A percentile compares a stretch with the other conserved stretches of the same genome.
Evolutionary conservation across 2,113 vertebrate species (phyloP).

Genomic region (Glaucidium brasilianum): DNA sequence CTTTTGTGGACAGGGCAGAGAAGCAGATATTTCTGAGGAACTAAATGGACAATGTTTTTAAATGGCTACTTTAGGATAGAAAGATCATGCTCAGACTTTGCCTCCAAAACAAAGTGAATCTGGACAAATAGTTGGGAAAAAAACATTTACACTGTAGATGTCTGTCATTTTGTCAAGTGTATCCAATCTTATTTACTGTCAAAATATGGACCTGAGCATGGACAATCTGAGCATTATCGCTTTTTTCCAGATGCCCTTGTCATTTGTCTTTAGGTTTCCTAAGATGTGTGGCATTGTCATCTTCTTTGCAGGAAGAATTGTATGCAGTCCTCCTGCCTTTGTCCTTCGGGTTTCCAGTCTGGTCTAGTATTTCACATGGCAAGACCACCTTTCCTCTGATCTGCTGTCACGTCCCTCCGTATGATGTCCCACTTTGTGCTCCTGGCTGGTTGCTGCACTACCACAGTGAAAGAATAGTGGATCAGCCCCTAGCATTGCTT

Average conservation of each 20-base stretch:
- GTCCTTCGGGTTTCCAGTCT: neutral
- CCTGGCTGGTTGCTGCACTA: neutral
- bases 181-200: neutral
- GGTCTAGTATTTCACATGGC: neutral
- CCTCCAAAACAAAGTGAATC: neutral
- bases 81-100: neutral
- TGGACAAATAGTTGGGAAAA: neutral
- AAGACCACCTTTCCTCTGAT: neutral
- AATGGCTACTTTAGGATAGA: neutral
- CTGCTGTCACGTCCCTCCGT: accelerated
- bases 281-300: neutral
- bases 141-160: neutral
- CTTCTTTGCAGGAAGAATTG: neutral
- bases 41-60: neutral
- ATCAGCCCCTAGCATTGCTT: neutral
- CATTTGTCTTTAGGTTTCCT: neutral
- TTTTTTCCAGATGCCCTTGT: neutral
- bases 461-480: neutral
- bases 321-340: neutral
- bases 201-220: neutral
- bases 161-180: neutral
- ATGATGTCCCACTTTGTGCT: neutral
- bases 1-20: neutral
- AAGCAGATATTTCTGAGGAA: neutral
- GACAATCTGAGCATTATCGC: neutral